A percentile compares a stretch with the other conserved stretches of the same genome.
Conservation (phyloP, 2,797 vertebrate genomes). For the Sylvilagus floridanus region DNA sequence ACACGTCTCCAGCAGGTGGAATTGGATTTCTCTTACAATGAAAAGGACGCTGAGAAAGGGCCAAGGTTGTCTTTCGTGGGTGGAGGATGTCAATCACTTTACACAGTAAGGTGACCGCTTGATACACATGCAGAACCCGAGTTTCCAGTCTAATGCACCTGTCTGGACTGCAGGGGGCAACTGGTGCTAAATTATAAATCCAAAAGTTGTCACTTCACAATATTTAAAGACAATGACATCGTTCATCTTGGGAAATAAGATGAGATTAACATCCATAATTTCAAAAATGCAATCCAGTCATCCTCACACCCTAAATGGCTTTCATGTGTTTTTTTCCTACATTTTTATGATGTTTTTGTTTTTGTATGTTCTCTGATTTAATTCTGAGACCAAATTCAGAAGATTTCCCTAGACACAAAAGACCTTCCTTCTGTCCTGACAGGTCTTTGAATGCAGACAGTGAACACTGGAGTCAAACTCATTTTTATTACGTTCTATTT, state of each 20-base stretch:
- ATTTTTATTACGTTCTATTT: not conserved
- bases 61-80: too few relatives aligned
- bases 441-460: not conserved
- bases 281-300: not conserved
- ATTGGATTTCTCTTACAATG: not conserved
- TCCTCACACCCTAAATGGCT: not conserved
- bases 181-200: not conserved
- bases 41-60: too few relatives aligned
- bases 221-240: not conserved
- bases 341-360: not conserved
- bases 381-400: not conserved
- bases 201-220: not conserved
- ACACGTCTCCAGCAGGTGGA: too few relatives aligned
- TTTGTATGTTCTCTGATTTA: not conserved
- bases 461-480: not conserved
- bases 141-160: not conserved
- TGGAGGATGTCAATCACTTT: too few relatives aligned
- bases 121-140: not conserved
- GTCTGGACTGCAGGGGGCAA: not conserved
- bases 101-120: not conserved
- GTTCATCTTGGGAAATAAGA: not conserved
- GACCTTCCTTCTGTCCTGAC: not conserved
- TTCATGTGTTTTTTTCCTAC: too few relatives aligned
- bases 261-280: not conserved
- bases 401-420: not conserved